Base-by-base conservation (phyloP, 1,140 invertebrate genomes). In the Panulirus ornatus region DNA sequence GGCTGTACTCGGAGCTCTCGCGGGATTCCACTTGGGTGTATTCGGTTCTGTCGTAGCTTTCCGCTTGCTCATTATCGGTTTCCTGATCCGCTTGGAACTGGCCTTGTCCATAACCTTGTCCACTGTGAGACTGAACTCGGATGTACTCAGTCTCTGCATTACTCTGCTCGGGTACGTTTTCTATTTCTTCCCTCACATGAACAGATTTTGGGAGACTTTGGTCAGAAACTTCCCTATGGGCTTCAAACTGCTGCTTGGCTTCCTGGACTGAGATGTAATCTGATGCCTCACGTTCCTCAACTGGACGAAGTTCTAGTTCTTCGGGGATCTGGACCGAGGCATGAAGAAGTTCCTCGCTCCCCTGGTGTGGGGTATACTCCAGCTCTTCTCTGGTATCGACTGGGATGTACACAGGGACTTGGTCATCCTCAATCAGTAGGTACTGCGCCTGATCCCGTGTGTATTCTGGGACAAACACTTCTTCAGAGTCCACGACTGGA, bases 381-480 rank as follows among this genome's bases (percentile, higher is more conserved):
- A 1, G 19, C 19, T 14, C 19, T 22, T 66, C 58, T 6, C 38
- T 11, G 14, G 22, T 11, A 76, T 27, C 14, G 38, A 76, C 6
- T 16, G 73, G 42, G 78, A 81, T 42, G 19, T 42, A 81, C 22
- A 81, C 22, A 30, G 42, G 58, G n/a, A 66, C 58, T 27, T 66
- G n/a, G 27, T 27, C 58, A 30, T 30, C 58, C 27, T 66, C 58
- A 27, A 66, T 27, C 3, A 47, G 30, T 1, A 51, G 42, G 16
- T 42, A 81, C n/a, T 51, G 6, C 11, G 78, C 22, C 0, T 0
- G 47, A 36, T 8, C 30, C 2, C 16, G n/a, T 14, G 47, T 30
- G 27, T 2, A 27, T 66, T 27, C n/a, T 30, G 27, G n/a, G 2
- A 5, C 5, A 27, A 30, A 22, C 2, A 30, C 58, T 11, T 66